Base-by-base conservation (phyloP, 1,140 invertebrate species). In the Lethocerus indicus region DNA sequence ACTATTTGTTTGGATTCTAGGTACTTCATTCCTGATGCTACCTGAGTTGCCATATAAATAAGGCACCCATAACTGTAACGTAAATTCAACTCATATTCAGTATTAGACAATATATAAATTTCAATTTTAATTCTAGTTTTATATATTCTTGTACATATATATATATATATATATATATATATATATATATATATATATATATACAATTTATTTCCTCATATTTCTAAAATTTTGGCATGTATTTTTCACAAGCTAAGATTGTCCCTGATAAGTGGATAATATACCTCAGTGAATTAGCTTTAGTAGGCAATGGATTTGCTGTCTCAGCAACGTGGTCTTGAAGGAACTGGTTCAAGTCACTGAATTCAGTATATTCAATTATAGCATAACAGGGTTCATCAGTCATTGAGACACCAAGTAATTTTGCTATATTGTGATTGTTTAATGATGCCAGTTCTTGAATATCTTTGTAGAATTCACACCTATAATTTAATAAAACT, bases 11-110 rank as follows among this genome's bases (percentile, higher is more conserved):
- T 68, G 21, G 76, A 76, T 65, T 87, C 82, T 61, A 88, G 70
- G 65, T 86, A 86, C 63, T 85, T 86, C 84, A 87, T 87, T 49
- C 82, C 85, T 52, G 79, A 78, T 54, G 84, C 79, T 62, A 88
- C 83, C 68, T 87, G 82, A 51, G 76, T 76, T 39, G 78, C 79
- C 64, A 85, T 79, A 60, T 79, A 79, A 55, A 81, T 73, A 59
- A 81, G 66, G 60, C 76, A 78, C 43, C 78, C 77, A 61, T 79
- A 75, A 65, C 76, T 71, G 56, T 43, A 61, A 64, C 52, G 54
- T 46, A 23, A 52, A 56, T 20, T 52, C 25, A 28, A 24, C 23
- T 21, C 13, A 24, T 24, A 7, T 13, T 24, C 6, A 45, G 21
- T 26, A 12, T 9, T 24, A 14, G 20, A 9, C 9, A 41, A 41